phyloP scores from a whole-genome alignment of 1,140 invertebrate species.

The Trissolcus basalis region DNA sequence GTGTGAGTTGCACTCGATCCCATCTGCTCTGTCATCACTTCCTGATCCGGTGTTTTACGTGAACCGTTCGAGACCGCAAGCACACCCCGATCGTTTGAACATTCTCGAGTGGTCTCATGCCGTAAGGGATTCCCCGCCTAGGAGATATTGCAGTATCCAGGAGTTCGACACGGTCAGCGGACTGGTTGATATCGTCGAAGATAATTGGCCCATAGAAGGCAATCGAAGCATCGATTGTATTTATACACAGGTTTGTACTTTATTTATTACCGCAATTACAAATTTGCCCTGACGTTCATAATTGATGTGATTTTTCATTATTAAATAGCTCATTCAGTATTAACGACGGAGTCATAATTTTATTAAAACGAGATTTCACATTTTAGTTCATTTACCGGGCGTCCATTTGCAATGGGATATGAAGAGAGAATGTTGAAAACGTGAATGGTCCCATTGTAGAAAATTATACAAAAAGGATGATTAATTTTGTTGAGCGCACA shows the following conservation, averaged over 20 bases:
- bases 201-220: slow-evolving; percentile 72
- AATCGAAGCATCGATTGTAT: slow-evolving; percentile 72
- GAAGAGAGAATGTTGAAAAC: too few relatives aligned
- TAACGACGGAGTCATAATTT: too few relatives aligned
- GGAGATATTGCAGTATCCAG: slow-evolving; percentile 71
- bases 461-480: too few relatives aligned
- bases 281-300: too few relatives aligned
- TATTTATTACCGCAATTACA: too few relatives aligned
- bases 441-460: too few relatives aligned
- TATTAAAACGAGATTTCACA: too few relatives aligned
- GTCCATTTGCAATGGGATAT: too few relatives aligned
- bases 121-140: slow-evolving; percentile 52
- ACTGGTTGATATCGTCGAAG: slow-evolving; percentile 73
- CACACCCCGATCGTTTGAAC: slow-evolving; percentile 65
- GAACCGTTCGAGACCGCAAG: slow-evolving; percentile 1
- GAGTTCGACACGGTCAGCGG: slow-evolving; percentile 72
- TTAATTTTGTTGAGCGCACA: too few relatives aligned
- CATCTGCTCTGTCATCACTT: slow-evolving; percentile 60
- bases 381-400: too few relatives aligned
- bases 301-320: too few relatives aligned
- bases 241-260: slow-evolving; percentile 68
- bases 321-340: too few relatives aligned
- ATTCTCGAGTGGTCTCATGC: slow-evolving; percentile 72
- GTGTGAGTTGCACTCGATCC: slow-evolving; percentile 67
- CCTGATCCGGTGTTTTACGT: slow-evolving; percentile 60